A percentile compares a stretch with the other conserved stretches of the same genome.
These are phyloP conservation scores for Thermophis baileyi DNA, from an alignment of 2,113 vertebrate species.

Conservation along the genomic window DNA sequence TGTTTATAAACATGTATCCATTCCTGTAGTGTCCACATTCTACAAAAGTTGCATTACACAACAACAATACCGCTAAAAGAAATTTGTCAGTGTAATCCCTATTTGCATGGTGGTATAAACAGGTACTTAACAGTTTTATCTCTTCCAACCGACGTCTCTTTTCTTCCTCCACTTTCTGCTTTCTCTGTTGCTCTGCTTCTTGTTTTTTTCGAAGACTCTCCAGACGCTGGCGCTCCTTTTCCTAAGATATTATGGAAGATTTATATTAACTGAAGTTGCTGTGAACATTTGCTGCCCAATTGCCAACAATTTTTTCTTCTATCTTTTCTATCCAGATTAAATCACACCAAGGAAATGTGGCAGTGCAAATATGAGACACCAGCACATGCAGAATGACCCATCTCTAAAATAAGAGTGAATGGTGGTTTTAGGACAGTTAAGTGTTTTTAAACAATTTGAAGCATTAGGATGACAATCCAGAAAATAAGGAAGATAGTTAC, in stretches of 20 bases:
- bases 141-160: conserved; percentile 85
- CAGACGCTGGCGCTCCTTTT: conserved; percentile 83
- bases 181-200: conserved; percentile 87
- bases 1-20: neutral
- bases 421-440: neutral
- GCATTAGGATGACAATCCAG: rapidly evolving
- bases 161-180: conserved; percentile 89
- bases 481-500: conserved; percentile 28
- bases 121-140: conserved; percentile 78
- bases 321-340: neutral
- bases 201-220: conserved; percentile 88
- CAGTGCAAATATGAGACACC: neutral
- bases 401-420: neutral
- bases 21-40: neutral
- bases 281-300: neutral
- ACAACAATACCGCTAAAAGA: neutral
- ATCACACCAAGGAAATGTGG: neutral
- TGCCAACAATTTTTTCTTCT: neutral
- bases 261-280: neutral
- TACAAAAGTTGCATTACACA: neutral
- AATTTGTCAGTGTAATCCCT: rapidly evolving
- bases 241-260: conserved; percentile 63
- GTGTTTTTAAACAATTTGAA: neutral
- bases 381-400: neutral
- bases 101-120: neutral